A percentile compares a stretch with the other conserved stretches of the same genome.
phyloP scores from a whole-genome alignment of 2,888 invertebrate genomes.

The Oithona nana region DNA sequence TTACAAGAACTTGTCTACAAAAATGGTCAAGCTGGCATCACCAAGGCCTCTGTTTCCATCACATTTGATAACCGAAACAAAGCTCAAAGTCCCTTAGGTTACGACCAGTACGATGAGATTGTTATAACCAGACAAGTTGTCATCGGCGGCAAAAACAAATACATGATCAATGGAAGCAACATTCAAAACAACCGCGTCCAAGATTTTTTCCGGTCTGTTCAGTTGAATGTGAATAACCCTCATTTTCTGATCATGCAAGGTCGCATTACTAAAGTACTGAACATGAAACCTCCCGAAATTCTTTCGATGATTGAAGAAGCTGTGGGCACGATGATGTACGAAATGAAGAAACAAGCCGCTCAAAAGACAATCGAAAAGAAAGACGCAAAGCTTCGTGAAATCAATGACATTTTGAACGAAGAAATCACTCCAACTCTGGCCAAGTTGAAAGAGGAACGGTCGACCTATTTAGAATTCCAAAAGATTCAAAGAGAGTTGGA shows the following conservation, averaged over 20 bases:
- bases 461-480: slow-evolving; percentile 69
- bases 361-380: slow-evolving; percentile 77
- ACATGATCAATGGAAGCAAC: slow-evolving; percentile 75
- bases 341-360: slow-evolving; percentile 69
- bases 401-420: slow-evolving; percentile 47
- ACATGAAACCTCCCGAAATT: slow-evolving; percentile 94
- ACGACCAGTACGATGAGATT: slow-evolving; percentile 74
- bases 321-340: slow-evolving; percentile 91
- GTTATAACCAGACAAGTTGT: slow-evolving; percentile 75
- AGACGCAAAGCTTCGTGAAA: slow-evolving; percentile 67
- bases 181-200: slow-evolving; percentile 74
- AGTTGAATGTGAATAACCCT: slow-evolving; percentile 95
- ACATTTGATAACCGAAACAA: slow-evolving; percentile 78
- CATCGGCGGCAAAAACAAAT: slow-evolving; percentile 74
- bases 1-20: slow-evolving; percentile 94
- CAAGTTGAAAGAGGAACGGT: slow-evolving; percentile 62
- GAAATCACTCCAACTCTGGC: slow-evolving; percentile 76
- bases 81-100: slow-evolving; percentile 65
- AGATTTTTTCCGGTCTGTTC: slow-evolving; percentile 88
- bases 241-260: slow-evolving; percentile 99
- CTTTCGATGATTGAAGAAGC: slow-evolving; percentile 97
- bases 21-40: slow-evolving; percentile 86
- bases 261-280: slow-evolving; percentile 89
- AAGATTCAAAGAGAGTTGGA: slow-evolving; percentile 63
- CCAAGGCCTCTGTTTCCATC: slow-evolving; percentile 84